A percentile compares a stretch with the other conserved stretches of the same genome.
Evolutionary conservation across 2,888 invertebrate genomes (phyloP).

Genomic region (Drosophila hawaiiensis): DNA sequence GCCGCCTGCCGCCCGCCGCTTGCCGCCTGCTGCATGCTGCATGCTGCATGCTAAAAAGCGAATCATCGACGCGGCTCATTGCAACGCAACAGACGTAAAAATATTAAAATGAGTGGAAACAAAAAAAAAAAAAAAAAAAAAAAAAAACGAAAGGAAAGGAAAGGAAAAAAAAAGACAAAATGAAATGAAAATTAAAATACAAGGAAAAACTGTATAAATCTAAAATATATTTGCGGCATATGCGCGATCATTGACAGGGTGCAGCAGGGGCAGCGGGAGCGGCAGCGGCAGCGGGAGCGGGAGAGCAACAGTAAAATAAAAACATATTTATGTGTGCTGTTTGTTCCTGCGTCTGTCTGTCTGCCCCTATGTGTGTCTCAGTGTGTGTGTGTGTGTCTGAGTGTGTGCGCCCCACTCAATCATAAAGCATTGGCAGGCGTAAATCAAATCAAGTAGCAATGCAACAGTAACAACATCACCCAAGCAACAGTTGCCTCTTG

Average conservation of each 20-base stretch:
- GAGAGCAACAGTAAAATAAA: slow-evolving; percentile 55
- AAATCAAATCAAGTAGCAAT: slow-evolving; percentile 79
- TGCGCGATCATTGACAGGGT: slow-evolving; percentile 63
- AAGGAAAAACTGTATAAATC: slow-evolving; percentile 52
- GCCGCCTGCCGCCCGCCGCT: neutral
- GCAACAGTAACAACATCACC: slow-evolving; percentile 40
- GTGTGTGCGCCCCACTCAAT: slow-evolving; percentile 71
- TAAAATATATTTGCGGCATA: slow-evolving; percentile 72
- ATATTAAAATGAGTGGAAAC: slow-evolving; percentile 62
- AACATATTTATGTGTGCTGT: slow-evolving; percentile 66
- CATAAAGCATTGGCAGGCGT: slow-evolving; percentile 81
- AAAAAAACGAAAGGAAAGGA: neutral
- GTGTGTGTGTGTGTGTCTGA: slow-evolving; percentile 6
- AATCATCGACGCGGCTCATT: slow-evolving; percentile 83
- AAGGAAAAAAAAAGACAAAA: slow-evolving; percentile 2
- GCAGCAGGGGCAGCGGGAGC: neutral
- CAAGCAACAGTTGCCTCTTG: slow-evolving; percentile 32
- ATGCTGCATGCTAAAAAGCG: slow-evolving; percentile 74
- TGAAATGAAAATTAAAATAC: slow-evolving; percentile 20
- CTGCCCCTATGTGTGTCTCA: neutral
- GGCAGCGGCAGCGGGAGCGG: neutral
- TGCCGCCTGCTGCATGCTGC: slow-evolving; percentile 11
- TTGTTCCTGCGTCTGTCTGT: slow-evolving; percentile 44
- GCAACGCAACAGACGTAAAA: slow-evolving; percentile 84
- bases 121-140: slow-evolving; percentile 23